Base-by-base conservation (phyloP, 1,140 invertebrate species). In the Drosophila carrolli region DNA sequence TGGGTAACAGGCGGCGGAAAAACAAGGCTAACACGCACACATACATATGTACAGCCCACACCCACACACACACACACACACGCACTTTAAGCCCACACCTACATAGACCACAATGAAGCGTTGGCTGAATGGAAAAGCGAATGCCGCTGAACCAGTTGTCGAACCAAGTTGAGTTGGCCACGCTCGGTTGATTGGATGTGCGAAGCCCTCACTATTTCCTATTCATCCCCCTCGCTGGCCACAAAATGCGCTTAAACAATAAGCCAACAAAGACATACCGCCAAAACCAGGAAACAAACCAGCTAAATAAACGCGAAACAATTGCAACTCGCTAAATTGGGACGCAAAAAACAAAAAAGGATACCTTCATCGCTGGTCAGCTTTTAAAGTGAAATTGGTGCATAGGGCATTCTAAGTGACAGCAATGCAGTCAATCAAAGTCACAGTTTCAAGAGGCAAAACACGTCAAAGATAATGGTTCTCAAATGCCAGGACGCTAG, bases 241-340 rank as follows among this genome's bases (percentile, higher is more conserved):
- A 55, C 73, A 61, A 77, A 77, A 77, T 77, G 65, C 73, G 73
- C 75, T 77, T 77, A 77, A 77, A 77, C 75, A 77, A 77, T 77
- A 70, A 75, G 72, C 63, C 74, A 68, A 60, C 66, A 75, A 56
- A 77, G 54, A 65, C 54, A 76, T 43, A 75, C 59, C 70, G 41
- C 59, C 38, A 65, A 46, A 63, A 74, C 32, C 61, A 75, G 32
- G 41, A 44, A 44, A 71, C 41, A 70, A 71, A 38, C 35, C 65
- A 56, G 41, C 46, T 38, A 56, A 71, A 75, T 75, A 67, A 65
- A 32, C 57, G 76, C 38, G 44, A 54, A 77, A 59, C 57, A 68
- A 57, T n/a, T 35, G 13, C 48, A 51, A 37, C 67, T 27, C 46
- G 43, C 74, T 57, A 51, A 43, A 41, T 32, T 37, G 44, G 23